These are phyloP conservation scores for Ips typographus DNA, from an alignment of 1,140 invertebrate species.

Conservation along the genomic window DNA sequence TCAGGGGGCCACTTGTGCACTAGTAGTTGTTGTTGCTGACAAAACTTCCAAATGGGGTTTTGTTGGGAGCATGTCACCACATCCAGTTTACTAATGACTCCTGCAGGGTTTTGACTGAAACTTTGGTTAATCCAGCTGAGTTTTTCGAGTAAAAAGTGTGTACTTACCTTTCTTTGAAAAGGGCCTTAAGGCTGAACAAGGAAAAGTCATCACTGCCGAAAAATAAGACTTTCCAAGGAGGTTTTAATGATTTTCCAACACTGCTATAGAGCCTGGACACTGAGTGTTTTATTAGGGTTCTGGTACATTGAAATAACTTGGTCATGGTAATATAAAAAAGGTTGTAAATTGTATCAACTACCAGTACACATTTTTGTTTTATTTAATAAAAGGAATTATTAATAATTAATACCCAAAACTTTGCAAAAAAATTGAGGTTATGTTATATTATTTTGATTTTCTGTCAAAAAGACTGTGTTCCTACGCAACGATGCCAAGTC, in stretches of 20 bases:
- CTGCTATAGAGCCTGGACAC: background rate
- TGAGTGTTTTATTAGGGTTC: no score
- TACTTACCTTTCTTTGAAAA: constrained; percentile 57
- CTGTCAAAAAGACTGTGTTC: no score
- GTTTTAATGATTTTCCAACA: constrained; percentile 33
- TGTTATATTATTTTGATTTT: no score
- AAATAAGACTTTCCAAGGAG: constrained; percentile 63
- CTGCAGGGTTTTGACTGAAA: constrained; percentile 2
- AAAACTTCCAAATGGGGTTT: constrained; percentile 56
- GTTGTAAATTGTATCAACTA: no score
- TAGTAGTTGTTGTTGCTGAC: constrained; percentile 54
- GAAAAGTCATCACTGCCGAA: constrained; percentile 71
- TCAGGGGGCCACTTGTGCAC: constrained; percentile 61
- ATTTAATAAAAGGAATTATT: no score
- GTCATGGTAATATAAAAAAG: no score
- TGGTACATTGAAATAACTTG: no score
- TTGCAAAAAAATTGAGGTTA: no score
- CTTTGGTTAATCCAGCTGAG: background rate
- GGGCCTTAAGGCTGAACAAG: constrained; percentile 59
- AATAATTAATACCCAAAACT: no score
- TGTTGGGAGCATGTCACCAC: constrained; percentile 61
- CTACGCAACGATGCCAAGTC: no score
- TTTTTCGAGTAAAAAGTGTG: constrained; percentile 8
- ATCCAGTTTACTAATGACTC: constrained; percentile 52
- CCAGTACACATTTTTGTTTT: no score